Evolutionary conservation across 1,140 invertebrate species (phyloP), one percentile per base, ranked within the genome.

Genomic region (Leptoteleia sp.): DNA sequence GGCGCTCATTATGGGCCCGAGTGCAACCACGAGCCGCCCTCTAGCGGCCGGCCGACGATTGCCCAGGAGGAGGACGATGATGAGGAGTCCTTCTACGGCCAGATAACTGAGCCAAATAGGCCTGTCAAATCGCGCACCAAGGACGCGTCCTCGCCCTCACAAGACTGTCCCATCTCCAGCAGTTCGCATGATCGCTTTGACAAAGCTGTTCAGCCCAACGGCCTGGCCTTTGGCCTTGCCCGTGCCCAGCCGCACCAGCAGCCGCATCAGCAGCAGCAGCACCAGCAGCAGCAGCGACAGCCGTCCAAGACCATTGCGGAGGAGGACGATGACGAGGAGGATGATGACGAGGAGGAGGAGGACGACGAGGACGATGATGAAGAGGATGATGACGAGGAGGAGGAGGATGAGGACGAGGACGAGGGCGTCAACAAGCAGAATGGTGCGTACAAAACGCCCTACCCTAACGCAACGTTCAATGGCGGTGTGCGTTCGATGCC

Each of bases 121-220:
- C 3, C 38, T 1, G 47, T 4, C 0, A 64, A 45, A 25, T 38
- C 37, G 7, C 42, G 37, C 0, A 12, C 22, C 11, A 57, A 64
- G 29, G 71, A 67, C 19, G 54, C 33, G 8, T 38, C 73, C 7
- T 68, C 64, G 0, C 73, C 64, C 4, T 76, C 73, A 25, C 73
- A 68, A 13, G 75, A 77, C 22, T 71, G 65, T 48, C 64, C 73
- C 0, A 77, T 77, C 0, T 71, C 75, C n/a, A 77, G 75, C 22
- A 82, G 75, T 19, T 82, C 65, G 65, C 73, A 76, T 38, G 65
- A 76, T n/a, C 13, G 64, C 0, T 70, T 47, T 13, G 73, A 76
- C 9, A 79, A 76, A 19, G 62, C 38, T 33, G 64, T 65, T 17
- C 35, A 47, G 15, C 3, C 47, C 3, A 72, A 72, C 12, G 70